Base-by-base conservation (phyloP, 2,113 vertebrate species). In the Zosterops lateralis region DNA sequence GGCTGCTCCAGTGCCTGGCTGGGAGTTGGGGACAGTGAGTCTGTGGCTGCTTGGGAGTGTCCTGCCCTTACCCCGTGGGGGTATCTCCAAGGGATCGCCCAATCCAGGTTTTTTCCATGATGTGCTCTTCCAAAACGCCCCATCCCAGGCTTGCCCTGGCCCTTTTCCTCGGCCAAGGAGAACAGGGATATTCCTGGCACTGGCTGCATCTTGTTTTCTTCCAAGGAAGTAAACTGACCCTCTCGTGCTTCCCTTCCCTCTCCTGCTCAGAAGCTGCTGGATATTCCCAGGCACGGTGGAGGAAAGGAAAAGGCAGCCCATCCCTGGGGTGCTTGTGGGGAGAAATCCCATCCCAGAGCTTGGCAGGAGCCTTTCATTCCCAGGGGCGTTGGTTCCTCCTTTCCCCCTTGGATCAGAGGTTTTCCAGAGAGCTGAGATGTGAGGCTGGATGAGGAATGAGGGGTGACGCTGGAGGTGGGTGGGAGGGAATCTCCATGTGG, bases 191-290 rank as follows among this genome's bases (percentile, higher is more conserved):
- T 12, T 50, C 40, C 29, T 28, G 77, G 77, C 7, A 17, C 77
- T 38, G 77, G 38, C 19, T 92, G 60, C 24, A 10, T 42, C 88
- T 74, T 4, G 2, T 13, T 57, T 9, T n/a, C 54, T 31, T 90
- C 54, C 0, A 0, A 72, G 57, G 17, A 22, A 61, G 17, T 29
- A 32, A 90, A 68, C 8, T 16, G 45, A 44, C 17, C 64, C n/a
- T 70, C 18, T 74, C 5, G 18, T 10, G 1, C n/a, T 79, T 84
- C 36, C 28, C 54, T 86, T 84, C 75, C 83, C 73, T 80, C 36
- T 75, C 53, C 66, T 4, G 0, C 48, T 36, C 0, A 0, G 45
- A n/a, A 71, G 12, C 36, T 58, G 77, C 22, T 1, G 7, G 2
- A 1, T 31, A 20, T 28, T 68, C 13, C 26, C 22, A 17, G 58